Conservation (phyloP, 2,888 invertebrate genomes). For the Euplexia lucipara region DNA sequence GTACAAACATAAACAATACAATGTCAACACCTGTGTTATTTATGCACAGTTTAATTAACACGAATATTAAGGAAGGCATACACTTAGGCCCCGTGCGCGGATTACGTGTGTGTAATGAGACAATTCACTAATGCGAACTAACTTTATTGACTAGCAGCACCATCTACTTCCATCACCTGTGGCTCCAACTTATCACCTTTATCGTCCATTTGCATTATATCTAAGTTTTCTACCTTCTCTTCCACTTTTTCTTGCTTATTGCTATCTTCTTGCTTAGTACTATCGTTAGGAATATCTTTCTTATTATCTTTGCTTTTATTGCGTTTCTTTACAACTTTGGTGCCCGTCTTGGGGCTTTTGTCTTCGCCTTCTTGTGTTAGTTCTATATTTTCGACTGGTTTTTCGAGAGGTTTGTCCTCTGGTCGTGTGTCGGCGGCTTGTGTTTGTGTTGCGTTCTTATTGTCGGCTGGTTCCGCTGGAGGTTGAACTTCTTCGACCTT, state of each 20-base stretch:
- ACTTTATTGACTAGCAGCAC: conserved; percentile 89
- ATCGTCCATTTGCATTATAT: conserved; percentile 79
- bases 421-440: conserved; percentile 77
- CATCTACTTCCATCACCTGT: conserved; percentile 87
- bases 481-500: conserved; percentile 54
- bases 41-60: conserved; percentile 81
- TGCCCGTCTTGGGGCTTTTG: conserved; percentile 77
- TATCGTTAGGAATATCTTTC: conserved; percentile 74
- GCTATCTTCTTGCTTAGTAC: conserved; percentile 73
- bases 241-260: conserved; percentile 70
- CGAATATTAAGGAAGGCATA: conserved; percentile 72
- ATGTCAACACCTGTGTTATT: conserved; percentile 83
- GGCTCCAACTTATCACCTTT: conserved; percentile 78
- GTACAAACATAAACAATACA: conserved; percentile 88
- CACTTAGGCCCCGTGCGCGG: conserved; percentile 72
- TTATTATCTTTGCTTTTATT: conserved; percentile 88
- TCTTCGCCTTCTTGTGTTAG: conserved; percentile 72
- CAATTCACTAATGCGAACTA: conserved; percentile 85
- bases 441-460: conserved; percentile 61
- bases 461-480: conserved; percentile 49
- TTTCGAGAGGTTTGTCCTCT: conserved; percentile 70
- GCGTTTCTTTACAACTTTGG: conserved; percentile 84
- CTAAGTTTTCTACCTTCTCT: conserved; percentile 70
- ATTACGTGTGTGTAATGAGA: conserved; percentile 75
- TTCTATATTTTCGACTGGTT: conserved; percentile 60